Percentiles rank a stretch among this genome's conserved stretches.
Conservation (phyloP, 2,113 vertebrate genomes). For the Halcyon malimbica region DNA sequence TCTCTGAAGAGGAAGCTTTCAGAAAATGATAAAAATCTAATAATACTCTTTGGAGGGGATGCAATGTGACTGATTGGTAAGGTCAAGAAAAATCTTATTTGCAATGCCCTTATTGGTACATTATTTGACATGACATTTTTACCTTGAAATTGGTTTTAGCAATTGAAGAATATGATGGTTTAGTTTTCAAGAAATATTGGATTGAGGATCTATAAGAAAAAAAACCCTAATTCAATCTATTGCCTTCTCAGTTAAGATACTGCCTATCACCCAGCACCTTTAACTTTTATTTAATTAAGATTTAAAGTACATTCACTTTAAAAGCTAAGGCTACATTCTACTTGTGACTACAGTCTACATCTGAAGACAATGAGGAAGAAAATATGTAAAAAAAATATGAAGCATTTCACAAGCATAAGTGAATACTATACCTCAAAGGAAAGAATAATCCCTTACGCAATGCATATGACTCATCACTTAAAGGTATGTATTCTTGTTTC, state of each 20-base stretch:
- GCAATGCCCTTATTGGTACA: conserved; percentile 78
- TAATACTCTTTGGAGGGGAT: conserved; percentile 76
- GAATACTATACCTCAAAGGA: conserved; percentile 14
- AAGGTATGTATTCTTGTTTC: conserved; percentile 48
- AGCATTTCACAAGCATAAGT: conserved; percentile 44
- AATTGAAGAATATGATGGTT: conserved; percentile 79
- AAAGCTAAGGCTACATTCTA: conserved; percentile 20
- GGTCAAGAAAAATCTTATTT: conserved; percentile 84
- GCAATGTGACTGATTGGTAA: conserved; percentile 81
- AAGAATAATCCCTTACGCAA: conserved; percentile 53
- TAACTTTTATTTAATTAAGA: conserved; percentile 69
- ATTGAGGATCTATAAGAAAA: conserved; percentile 74
- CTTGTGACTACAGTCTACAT: background rate
- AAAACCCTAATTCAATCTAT: conserved; percentile 77
- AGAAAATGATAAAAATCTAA: conserved; percentile 84
- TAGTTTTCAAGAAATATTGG: conserved; percentile 79
- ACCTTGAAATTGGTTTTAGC: conserved; percentile 79
- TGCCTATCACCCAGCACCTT: conserved; percentile 60
- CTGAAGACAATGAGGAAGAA: conserved; percentile 9
- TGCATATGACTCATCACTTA: conserved; percentile 54
- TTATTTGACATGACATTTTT: conserved; percentile 83
- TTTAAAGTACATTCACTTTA: conserved; percentile 42
- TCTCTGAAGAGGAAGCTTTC: conserved; percentile 74
- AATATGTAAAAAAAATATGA: conserved; percentile 30
- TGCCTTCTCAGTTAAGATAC: conserved; percentile 71